These are phyloP conservation scores for Zootoca vivipara DNA, from an alignment of 2,113 vertebrate species.

Conservation along the genomic window DNA sequence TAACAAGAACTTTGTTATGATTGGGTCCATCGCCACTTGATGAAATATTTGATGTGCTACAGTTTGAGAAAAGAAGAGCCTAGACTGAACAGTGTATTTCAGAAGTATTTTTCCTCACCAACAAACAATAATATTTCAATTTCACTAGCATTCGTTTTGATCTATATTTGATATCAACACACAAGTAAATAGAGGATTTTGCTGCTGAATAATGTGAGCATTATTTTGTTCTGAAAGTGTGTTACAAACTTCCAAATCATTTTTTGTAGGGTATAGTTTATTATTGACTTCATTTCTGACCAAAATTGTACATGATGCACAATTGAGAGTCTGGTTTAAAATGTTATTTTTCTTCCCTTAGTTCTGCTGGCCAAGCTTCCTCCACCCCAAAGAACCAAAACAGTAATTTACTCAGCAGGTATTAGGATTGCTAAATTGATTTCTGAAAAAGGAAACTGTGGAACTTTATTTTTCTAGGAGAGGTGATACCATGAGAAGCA, in stretches of 20 bases:
- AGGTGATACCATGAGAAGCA: fast-evolving
- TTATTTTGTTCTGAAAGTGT: conserved; percentile 40
- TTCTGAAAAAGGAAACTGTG: background rate
- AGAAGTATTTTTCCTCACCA: conserved; percentile 42
- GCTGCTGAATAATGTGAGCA: conserved; percentile 56
- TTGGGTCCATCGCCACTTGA: background rate
- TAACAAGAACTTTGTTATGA: background rate
- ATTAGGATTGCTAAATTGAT: conserved; percentile 3
- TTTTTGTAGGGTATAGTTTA: conserved; percentile 30
- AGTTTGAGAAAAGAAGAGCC: background rate
- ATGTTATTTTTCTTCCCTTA: background rate
- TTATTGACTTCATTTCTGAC: conserved; percentile 46
- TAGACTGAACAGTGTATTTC: background rate
- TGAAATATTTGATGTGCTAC: background rate
- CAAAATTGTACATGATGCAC: conserved; percentile 32
- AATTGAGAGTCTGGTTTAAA: conserved; percentile 20
- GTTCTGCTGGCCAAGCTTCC: background rate
- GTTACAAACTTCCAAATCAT: conserved; percentile 56
- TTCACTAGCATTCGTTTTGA: conserved; percentile 74
- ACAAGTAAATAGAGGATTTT: conserved; percentile 50
- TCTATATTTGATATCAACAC: conserved; percentile 61
- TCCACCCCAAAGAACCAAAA: conserved; percentile 4
- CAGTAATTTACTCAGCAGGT: conserved; percentile 28
- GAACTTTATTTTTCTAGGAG: conserved; percentile 27
- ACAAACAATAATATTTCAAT: conserved; percentile 64